Evolutionary conservation across 2,797 vertebrate genomes (phyloP), one percentile per base, ranked within the genome.

Genomic region (Synanceia verrucosa): DNA sequence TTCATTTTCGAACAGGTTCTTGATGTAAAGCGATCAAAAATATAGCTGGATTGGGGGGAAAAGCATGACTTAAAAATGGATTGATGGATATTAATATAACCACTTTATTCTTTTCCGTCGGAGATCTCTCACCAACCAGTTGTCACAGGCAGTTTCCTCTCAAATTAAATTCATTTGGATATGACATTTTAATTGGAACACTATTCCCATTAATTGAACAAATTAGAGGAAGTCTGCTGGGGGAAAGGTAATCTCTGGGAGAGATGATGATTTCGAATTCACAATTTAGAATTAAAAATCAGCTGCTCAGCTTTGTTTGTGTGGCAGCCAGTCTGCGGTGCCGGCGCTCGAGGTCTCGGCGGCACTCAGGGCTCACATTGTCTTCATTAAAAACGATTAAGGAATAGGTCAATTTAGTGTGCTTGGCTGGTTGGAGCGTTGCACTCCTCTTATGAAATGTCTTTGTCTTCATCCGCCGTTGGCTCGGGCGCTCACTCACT

Each of bases 321-420:
- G 76, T 61, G 81, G 71, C 82, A 88, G 88, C 57, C 78, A 76
- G 86, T 88, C 79, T 83, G 83, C 21, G 63, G 64, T 58, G 47
- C 69, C 70, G 70, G 81, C 24, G 73, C 77, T 64, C 16, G 8
- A 9, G 75, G 86, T 85, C 86, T 91, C 90, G 10, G 71, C 28
- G 59, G 88, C 90, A 81, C 86, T 82, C 80, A 58, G 75, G 73
- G 85, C 89, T 89, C 89, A 89, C 82, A 81, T 88, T 88, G 91
- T 88, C 90, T 93, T 93, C 87, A 93, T 94, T 94, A 92, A 90
- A 90, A 84, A 81, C 86, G 83, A 94, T 93, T 93, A 93, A 92
- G 87, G 89, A 91, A 91, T 91, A 91, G 90, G 90, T 93, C 90
- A 91, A 83, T 92, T 93, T 89, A 79, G 81, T 87, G 73, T 86